Conservation (phyloP, 2,888 invertebrate genomes). For the Globia sparganii region DNA sequence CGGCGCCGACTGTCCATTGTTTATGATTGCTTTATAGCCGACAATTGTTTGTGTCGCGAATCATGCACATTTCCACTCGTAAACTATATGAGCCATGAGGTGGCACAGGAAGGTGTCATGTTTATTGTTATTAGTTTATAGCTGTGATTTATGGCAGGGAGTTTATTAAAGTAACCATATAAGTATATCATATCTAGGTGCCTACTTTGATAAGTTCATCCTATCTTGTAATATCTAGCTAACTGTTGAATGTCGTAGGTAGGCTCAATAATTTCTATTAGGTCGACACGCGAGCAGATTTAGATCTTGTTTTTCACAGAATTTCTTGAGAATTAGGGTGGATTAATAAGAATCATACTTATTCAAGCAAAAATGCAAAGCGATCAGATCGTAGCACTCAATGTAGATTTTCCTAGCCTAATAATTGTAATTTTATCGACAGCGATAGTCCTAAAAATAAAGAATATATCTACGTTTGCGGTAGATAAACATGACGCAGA, state of each 20-base stretch:
- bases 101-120: slow-evolving; percentile 41
- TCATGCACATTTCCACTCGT: slow-evolving; percentile 62
- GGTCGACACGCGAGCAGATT: background rate
- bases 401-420: background rate
- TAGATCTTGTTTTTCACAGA: background rate
- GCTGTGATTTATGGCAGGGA: slow-evolving; percentile 29
- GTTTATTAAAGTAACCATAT: slow-evolving; percentile 1
- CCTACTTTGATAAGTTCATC: background rate
- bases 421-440: background rate
- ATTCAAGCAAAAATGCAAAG: background rate
- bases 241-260: background rate
- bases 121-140: slow-evolving; percentile 35
- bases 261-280: background rate
- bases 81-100: slow-evolving; percentile 40
- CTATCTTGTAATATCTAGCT: background rate
- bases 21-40: slow-evolving; percentile 68
- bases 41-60: slow-evolving; percentile 62
- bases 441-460: background rate
- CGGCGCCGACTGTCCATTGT: slow-evolving; percentile 77
- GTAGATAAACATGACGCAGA: too few species aligned
- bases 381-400: background rate
- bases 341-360: background rate
- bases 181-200: too few species aligned
- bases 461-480: too few species aligned
- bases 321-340: background rate